Base-by-base conservation (phyloP, 2,888 invertebrate genomes). In the Therioaphis trifolii region DNA sequence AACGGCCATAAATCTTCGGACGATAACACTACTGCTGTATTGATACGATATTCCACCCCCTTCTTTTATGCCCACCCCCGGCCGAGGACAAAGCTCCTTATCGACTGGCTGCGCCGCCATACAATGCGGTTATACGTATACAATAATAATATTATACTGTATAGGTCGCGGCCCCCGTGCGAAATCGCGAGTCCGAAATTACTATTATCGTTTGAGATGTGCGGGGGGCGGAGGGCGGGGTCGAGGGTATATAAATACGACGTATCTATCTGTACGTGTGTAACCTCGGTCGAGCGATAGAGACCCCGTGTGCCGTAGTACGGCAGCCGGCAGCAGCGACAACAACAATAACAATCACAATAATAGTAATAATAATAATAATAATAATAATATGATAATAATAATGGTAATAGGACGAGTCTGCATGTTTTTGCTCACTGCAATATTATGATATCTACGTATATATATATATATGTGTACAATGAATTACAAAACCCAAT, bases 1-100 rank as follows among this genome's bases (percentile, higher is more conserved):
- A 69, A 71, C 52, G n/a, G 68, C 58, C 35, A 49, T 80, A 80
- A 80, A 80, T 80, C 79, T 71, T 80, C 29, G 2, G 79, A 71
- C 18, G 79, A 80, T 80, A 80, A 80, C 58, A 61, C 55, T 49
- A 49, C n/a, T 11, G 7, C 35, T 18, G 18, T 71, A 46, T 71
- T 58, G 79, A 80, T 80, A 80, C 71, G 18, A 46, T 35, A 35
- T 79, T 69, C 55, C 52, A 2, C 21, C 58, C 29, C 35, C n/a
- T 76, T 43, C n/a, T 63, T 46, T 76, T 46, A 76, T 46, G 7
- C 27, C 1, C 43, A n/a, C 43, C 40, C 40, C n/a, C 14, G 68
- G 5, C 14, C 35, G 29, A 71, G 58, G 29, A 80, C 58, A 80
- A 80, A 71, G 61, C 71, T 61, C 79, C 66, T 71, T 80, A 80